phyloP scores from a whole-genome alignment of 2,113 vertebrate species.

The Mirza zaza region DNA sequence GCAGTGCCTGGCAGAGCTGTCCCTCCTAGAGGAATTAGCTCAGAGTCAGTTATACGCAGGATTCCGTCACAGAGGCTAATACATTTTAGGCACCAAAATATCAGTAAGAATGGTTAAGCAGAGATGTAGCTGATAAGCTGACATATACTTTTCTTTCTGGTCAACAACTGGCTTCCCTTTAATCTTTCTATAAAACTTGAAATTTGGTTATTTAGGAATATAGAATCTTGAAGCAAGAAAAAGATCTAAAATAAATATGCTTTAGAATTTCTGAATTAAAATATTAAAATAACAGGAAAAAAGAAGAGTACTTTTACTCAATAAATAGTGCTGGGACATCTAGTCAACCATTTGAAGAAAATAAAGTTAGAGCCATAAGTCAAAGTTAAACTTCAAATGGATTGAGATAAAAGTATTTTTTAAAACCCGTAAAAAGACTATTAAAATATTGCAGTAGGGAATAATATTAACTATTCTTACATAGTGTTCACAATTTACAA shows the following conservation, averaged over 20 bases:
- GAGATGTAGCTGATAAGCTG: background rate
- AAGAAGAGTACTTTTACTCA: background rate
- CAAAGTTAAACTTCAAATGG: background rate
- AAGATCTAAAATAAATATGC: background rate
- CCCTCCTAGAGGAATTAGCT: background rate
- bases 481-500: background rate
- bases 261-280: background rate
- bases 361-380: background rate
- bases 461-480: background rate
- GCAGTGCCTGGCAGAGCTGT: background rate
- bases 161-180: background rate
- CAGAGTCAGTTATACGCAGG: background rate
- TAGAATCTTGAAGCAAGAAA: background rate
- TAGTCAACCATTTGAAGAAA: background rate
- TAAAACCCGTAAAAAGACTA: background rate
- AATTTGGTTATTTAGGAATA: background rate
- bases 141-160: background rate
- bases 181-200: background rate
- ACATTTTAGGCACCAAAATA: background rate
- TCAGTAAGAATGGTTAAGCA: background rate
- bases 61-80: background rate
- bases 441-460: background rate
- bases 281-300: background rate
- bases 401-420: background rate
- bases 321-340: background rate